Evolutionary conservation across 2,888 invertebrate genomes (phyloP).

Genomic region (Ectropis crepuscularia): DNA sequence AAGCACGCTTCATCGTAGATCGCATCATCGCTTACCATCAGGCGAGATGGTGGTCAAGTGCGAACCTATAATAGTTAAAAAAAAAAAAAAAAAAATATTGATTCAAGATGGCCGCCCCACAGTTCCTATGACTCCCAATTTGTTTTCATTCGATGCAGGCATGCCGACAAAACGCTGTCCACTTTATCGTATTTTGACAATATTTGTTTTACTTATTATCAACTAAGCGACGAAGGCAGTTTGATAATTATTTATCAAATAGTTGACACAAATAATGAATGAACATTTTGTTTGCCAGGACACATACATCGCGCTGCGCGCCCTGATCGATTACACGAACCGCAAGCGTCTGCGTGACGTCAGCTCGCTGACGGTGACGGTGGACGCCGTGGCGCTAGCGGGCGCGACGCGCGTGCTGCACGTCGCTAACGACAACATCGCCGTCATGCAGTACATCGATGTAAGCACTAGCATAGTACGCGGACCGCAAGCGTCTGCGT

Average conservation of each 20-base stretch:
- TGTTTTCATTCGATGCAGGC: not conserved
- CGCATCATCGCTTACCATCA: too few species aligned
- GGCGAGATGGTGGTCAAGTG: too few species aligned
- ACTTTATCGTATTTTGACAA: too few species aligned
- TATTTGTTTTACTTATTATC: too few species aligned
- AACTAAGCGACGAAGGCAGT: too few species aligned
- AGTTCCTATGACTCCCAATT: too few species aligned
- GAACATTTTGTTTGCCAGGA: slow-evolving; percentile 79
- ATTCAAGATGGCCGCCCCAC: too few species aligned
- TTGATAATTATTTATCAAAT: too few species aligned
- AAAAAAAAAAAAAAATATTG: too few species aligned
- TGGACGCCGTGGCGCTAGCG: slow-evolving; percentile 93
- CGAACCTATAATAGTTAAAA: too few species aligned
- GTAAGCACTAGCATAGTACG: slow-evolving; percentile 88
- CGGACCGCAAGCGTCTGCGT: slow-evolving; percentile 92
- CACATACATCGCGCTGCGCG: slow-evolving; percentile 94
- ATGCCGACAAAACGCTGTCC: too few species aligned
- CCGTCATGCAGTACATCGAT: slow-evolving; percentile 90
- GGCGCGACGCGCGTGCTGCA: slow-evolving; percentile 87
- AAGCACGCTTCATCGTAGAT: too few species aligned
- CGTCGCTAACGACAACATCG: slow-evolving; percentile 91
- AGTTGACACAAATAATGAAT: slow-evolving; percentile 50
- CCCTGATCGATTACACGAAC: slow-evolving; percentile 95
- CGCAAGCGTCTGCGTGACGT: slow-evolving; percentile 94
- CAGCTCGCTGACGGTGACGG: slow-evolving; percentile 89